Percentiles rank a stretch among this genome's conserved stretches.
Conservation (phyloP, 2,113 vertebrate genomes). For the Plectropomus leopardus region DNA sequence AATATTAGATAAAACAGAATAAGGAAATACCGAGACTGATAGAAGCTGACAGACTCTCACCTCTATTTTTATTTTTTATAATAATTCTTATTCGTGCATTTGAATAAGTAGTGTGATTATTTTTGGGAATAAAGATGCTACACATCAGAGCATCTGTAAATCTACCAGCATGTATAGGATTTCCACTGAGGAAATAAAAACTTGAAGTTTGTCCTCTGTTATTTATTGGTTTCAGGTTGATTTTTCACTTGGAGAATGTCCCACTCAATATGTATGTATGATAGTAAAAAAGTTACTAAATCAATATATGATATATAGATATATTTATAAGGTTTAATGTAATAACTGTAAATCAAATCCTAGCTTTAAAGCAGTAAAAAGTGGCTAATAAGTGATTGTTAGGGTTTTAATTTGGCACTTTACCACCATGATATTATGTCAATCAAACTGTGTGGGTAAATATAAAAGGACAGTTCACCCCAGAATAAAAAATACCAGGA, state of each 20-base stretch:
- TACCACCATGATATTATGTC: not conserved
- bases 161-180: too few relatives aligned
- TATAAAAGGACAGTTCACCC: not conserved
- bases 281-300: too few relatives aligned
- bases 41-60: not conserved
- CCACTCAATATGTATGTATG: not conserved
- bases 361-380: not conserved
- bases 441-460: not conserved
- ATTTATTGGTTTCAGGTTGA: too few relatives aligned
- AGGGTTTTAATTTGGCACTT: constrained; percentile 9
- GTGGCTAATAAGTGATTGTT: not conserved
- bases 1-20: not conserved
- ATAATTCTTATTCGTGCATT: too few relatives aligned
- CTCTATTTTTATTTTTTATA: too few relatives aligned
- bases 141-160: too few relatives aligned
- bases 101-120: too few relatives aligned
- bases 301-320: not conserved
- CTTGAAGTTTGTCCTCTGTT: too few relatives aligned
- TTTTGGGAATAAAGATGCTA: too few relatives aligned
- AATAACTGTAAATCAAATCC: not conserved
- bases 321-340: not conserved
- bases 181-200: too few relatives aligned
- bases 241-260: not conserved
- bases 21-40: not conserved
- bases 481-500: too few relatives aligned